A percentile compares a stretch with the other conserved stretches of the same genome.
Evolutionary conservation across 2,113 vertebrate genomes (phyloP).

Genomic region (Arizona elegans): DNA sequence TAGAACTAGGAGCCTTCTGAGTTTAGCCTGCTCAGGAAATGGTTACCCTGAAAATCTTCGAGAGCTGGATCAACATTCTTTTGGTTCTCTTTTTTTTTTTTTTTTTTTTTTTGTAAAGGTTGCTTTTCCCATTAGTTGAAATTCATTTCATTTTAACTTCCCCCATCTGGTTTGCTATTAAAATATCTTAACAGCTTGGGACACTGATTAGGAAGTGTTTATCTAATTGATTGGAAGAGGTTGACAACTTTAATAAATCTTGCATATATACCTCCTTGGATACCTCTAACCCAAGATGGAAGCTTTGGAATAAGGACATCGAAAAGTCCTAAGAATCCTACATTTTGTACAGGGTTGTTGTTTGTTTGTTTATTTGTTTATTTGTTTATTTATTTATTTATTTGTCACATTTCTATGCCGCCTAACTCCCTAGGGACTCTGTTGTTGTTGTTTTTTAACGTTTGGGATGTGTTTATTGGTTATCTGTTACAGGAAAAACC

Average conservation of each 20-base stretch:
- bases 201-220: neutral
- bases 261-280: neutral
- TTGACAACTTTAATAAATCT: neutral
- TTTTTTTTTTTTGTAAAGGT: neutral
- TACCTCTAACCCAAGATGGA: neutral
- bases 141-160: neutral
- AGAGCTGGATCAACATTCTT: neutral
- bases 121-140: neutral
- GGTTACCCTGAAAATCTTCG: neutral
- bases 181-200: neutral
- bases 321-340: neutral
- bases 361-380: too few relatives aligned
- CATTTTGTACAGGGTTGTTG: neutral
- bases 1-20: neutral
- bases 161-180: neutral
- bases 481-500: constrained; percentile 80
- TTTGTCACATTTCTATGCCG: too few relatives aligned
- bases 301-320: neutral
- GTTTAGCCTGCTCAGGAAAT: neutral
- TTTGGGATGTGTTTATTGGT: constrained; percentile 27
- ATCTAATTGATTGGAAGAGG: neutral
- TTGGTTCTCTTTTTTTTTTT: neutral
- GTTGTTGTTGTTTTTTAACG: neutral
- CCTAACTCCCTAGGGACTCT: too few relatives aligned
- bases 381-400: too few relatives aligned